Evolutionary conservation across 1,140 invertebrate species (phyloP), one percentile per base, ranked within the genome.

Genomic region (Lysiphlebus fabarum): DNA sequence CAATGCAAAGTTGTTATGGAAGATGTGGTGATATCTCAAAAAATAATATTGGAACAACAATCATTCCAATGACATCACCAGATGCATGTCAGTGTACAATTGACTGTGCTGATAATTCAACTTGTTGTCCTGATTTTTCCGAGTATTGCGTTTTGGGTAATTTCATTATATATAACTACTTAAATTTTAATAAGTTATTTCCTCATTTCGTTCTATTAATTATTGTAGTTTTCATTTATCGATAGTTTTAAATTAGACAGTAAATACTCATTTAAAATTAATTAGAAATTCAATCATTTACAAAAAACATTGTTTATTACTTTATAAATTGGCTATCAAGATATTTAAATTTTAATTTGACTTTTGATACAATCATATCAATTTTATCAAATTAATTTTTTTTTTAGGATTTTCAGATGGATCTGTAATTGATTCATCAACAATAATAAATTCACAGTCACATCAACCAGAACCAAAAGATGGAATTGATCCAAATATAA

Each of bases 121-220:
- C 71, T 1, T 82, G 80, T 53, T 82, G 80, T 58, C 73, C 75
- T 5, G 81, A 82, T 69, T 82, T 75, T 58, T 69, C 69, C 10
- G 71, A 75, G 51, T 79, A 76, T 43, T 82, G 80, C 41, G 56
- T 77, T 40, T 65, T 71, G 34, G 73, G 80, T 82, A 37, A 65
- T 67, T 59, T 37, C 1, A 34, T 33, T 17, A 33, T 9, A 48
- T 17, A 33, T 9, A 48, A 40, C 17, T 1, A 26, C 17, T 26
- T 26, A 26, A 26, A 26, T 26, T 26, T 26, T 26, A 26, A 26
- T 26, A 2, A 50, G 10, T 33, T 50, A 11, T 17, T 41, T 17
- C 7, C 8, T 17, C 37, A 40, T 17, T 42, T 33, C n/a, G 41
- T 12, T 55, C 14, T 7, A 7, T 17, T 33, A 43, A 12, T 47